Evolutionary conservation across 2,888 invertebrate genomes (phyloP), one percentile per base, ranked within the genome.

Genomic region (Hydriomena furcata): DNA sequence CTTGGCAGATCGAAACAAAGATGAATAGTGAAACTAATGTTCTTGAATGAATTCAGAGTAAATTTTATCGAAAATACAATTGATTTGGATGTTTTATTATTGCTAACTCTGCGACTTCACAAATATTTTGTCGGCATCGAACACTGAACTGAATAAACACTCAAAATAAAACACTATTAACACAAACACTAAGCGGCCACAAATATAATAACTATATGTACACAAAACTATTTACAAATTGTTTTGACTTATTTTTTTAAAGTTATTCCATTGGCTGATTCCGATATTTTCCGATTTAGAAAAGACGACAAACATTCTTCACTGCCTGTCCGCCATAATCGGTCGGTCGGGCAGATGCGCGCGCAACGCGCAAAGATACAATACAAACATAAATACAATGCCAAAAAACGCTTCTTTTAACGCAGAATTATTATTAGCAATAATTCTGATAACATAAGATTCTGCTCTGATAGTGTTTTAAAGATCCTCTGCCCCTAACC

Each of bases 201-300:
- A 92, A 93, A 93, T 93, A 93, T 92, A 92, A 92, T 89, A 91
- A 93, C 93, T 93, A 93, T 93, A 93, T 93, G 91, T 93, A 93
- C 93, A 93, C 91, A 83, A 86, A 91, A 92, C 93, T 93, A 93
- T 93, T 92, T 93, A 93, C 93, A 93, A 93, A 92, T 91, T 92
- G 92, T 92, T 46, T 40, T 27, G n/a, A 43, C 52, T 34, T 47
- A 93, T 91, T 91, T 92, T 91, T 89, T 91, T 92, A 91, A 91
- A 86, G 89, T 93, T 93, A 93, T 88, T 92, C 92, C 93, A 93
- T 93, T 92, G 92, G 93, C 91, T 91, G 89, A 82, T 81, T 87
- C 91, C 91, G 92, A 93, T 93, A 91, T 91, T 91, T 88, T 87
- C 83, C 83, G 93, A 91, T 91, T 87, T 82, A 84, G 76, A 89